These are phyloP conservation scores for Parauchenoglanis ngamensis DNA, from an alignment of 2,797 vertebrate genomes.

Conservation along the genomic window DNA sequence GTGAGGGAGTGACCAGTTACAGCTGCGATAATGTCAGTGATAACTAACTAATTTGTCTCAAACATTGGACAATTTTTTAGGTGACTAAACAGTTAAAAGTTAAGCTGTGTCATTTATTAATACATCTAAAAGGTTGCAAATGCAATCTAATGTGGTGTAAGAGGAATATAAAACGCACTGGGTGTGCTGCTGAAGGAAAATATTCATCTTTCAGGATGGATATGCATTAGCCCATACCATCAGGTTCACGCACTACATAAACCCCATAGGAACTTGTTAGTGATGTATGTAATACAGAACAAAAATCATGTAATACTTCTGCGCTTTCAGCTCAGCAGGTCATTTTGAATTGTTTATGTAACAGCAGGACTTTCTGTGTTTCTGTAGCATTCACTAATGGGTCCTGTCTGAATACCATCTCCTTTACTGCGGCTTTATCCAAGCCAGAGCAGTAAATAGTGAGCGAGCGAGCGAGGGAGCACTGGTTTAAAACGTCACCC, in stretches of 20 bases:
- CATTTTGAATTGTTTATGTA: background rate
- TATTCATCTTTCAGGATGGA: background rate
- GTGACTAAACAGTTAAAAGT: background rate
- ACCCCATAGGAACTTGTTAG: background rate
- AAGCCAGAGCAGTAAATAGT: background rate
- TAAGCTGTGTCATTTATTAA: background rate
- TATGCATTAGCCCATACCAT: background rate
- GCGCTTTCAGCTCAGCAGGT: background rate
- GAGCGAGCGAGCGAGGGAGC: background rate
- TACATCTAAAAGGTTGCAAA: background rate
- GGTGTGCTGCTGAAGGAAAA: background rate
- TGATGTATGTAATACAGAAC: background rate
- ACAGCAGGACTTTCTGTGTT: background rate
- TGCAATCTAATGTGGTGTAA: background rate
- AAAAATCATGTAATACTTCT: background rate
- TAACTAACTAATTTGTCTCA: background rate
- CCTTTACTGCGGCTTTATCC: background rate
- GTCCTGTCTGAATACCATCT: background rate
- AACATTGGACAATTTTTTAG: background rate
- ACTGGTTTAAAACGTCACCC: background rate
- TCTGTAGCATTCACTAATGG: background rate
- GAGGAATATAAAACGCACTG: too few relatives aligned
- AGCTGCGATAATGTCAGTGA: background rate
- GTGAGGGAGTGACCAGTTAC: background rate
- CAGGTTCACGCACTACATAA: background rate